phyloP scores from a whole-genome alignment of 2,113 vertebrate genomes.

The Oreochromis aureus region DNA sequence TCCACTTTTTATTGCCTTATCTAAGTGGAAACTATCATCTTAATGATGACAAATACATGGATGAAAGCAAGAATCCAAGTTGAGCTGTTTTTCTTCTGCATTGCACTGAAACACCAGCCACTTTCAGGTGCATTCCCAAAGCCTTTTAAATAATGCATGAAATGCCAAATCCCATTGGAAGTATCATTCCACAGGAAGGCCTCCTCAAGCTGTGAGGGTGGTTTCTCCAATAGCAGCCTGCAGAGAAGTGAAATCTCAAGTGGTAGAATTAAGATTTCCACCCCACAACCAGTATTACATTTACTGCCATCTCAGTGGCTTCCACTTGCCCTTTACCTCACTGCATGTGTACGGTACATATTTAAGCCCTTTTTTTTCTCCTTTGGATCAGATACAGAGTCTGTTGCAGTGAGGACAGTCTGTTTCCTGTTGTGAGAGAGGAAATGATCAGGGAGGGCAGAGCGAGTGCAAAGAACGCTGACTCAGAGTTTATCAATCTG shows the following conservation, averaged over 20 bases:
- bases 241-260: slow-evolving; percentile 1
- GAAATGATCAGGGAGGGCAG: slow-evolving; percentile 45
- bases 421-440: slow-evolving; percentile 56
- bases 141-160: slow-evolving; percentile 60
- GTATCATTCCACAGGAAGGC: slow-evolving; percentile 45
- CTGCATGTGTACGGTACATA: background rate
- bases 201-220: slow-evolving; percentile 10
- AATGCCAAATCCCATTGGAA: slow-evolving; percentile 54
- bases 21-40: background rate
- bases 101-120: background rate
- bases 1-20: background rate
- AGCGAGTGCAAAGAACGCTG: slow-evolving; percentile 36
- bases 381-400: background rate
- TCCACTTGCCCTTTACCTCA: background rate
- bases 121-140: slow-evolving; percentile 43
- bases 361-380: background rate
- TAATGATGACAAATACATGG: background rate
- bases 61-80: background rate
- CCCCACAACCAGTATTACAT: background rate
- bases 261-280: slow-evolving; percentile 18
- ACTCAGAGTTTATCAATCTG: slow-evolving; percentile 60
- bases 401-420: slow-evolving; percentile 25
- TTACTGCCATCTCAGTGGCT: background rate
- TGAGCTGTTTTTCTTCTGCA: background rate
- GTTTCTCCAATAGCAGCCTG: background rate